These are phyloP conservation scores for Pipistrellus kuhlii DNA, from an alignment of 2,797 vertebrate genomes.

Conservation along the genomic window DNA sequence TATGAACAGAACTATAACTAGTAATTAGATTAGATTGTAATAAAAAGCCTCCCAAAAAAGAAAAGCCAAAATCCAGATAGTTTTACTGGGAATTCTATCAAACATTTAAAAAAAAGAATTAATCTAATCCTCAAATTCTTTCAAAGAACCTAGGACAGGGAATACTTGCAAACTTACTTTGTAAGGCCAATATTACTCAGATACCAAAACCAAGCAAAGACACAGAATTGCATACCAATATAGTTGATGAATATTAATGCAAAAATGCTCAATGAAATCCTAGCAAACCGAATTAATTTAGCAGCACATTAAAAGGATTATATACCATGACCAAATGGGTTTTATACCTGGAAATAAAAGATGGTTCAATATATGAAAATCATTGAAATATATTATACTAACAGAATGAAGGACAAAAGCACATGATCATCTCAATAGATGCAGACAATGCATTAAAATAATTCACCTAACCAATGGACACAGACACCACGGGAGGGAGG, in stretches of 20 bases:
- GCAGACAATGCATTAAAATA: not conserved
- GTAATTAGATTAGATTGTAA: not conserved
- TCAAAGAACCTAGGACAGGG: not conserved
- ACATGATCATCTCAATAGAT: not conserved
- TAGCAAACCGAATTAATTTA: not conserved
- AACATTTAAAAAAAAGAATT: not conserved
- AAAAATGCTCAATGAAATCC: not conserved
- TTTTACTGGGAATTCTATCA: not conserved
- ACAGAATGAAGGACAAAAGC: not conserved
- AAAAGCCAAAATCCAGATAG: not conserved
- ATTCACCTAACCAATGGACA: not conserved
- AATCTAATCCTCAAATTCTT: not conserved
- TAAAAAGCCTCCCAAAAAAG: not conserved
- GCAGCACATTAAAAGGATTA: not conserved
- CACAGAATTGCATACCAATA: not conserved
- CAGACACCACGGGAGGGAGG: no score
- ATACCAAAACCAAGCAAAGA: not conserved
- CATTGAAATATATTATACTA: not conserved
- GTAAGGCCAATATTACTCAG: not conserved
- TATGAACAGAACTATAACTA: not conserved
- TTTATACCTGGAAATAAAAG: not conserved
- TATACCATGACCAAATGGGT: not conserved
- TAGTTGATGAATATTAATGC: not conserved
- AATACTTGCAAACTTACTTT: not conserved
- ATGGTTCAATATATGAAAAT: not conserved